Evolutionary conservation across 1,140 invertebrate genomes (phyloP).

Genomic region (Bombus vancouverensis): DNA sequence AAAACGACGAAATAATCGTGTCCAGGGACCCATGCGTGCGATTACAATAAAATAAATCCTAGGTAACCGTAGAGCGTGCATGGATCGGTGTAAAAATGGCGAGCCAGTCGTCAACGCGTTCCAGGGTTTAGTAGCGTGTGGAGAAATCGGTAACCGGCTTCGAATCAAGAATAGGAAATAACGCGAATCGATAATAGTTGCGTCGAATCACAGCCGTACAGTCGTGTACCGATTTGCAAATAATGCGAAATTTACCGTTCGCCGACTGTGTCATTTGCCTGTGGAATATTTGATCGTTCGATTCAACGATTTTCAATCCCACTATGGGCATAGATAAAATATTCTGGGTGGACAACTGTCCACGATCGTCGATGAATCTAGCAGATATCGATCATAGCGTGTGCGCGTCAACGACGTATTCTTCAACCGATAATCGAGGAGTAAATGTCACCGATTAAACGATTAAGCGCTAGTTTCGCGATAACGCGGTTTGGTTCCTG

Average conservation of each 20-base stretch:
- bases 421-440: background rate
- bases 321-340: conserved; percentile 20
- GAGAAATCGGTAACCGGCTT: conserved; percentile 4
- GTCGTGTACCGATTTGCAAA: conserved; percentile 40
- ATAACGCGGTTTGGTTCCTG: rapidly evolving
- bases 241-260: conserved; percentile 45
- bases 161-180: conserved; percentile 41
- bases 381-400: background rate
- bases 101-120: background rate
- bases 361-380: background rate
- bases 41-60: background rate
- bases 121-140: background rate
- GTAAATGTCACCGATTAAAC: background rate
- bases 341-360: background rate
- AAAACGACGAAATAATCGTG: conserved; percentile 18
- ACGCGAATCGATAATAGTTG: conserved; percentile 19
- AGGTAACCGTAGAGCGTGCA: too few relatives aligned
- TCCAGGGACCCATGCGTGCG: background rate
- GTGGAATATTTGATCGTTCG: conserved; percentile 40
- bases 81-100: background rate
- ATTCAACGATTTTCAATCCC: conserved; percentile 24
- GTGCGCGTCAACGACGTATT: background rate
- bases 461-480: background rate
- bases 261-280: conserved; percentile 29
- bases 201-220: conserved; percentile 3